A percentile compares a stretch with the other conserved stretches of the same genome.
These are phyloP conservation scores for Melanargia galathea DNA, from an alignment of 2,888 invertebrate species.

Conservation along the genomic window DNA sequence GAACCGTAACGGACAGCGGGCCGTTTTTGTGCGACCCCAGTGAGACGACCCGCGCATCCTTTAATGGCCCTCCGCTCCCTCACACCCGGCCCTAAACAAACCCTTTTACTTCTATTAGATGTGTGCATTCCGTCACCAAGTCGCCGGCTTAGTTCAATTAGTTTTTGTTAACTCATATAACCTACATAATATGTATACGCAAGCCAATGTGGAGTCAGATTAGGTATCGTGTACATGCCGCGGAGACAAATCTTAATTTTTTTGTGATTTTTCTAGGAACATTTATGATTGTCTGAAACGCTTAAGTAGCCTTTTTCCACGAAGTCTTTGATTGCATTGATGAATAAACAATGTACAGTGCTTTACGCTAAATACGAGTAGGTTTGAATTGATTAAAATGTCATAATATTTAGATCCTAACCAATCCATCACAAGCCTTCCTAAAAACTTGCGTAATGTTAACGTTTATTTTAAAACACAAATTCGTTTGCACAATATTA, in stretches of 20 bases:
- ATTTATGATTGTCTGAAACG: too few relatives aligned
- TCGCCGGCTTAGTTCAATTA: constrained; percentile 26
- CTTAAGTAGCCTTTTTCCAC: too few relatives aligned
- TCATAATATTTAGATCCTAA: too few relatives aligned
- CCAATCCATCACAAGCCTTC: too few relatives aligned
- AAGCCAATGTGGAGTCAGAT: constrained; percentile 1
- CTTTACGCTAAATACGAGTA: too few relatives aligned
- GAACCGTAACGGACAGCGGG: constrained; percentile 70
- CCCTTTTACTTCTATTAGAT: constrained; percentile 37
- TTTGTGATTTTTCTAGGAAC: too few relatives aligned
- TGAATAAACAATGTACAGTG: too few relatives aligned
- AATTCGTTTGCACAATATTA: constrained; percentile 20
- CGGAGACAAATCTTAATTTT: too few relatives aligned
- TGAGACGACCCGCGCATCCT: constrained; percentile 69
- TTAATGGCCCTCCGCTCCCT: constrained; percentile 61
- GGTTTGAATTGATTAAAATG: too few relatives aligned
- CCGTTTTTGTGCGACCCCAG: constrained; percentile 69
- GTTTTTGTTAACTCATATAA: constrained; percentile 20
- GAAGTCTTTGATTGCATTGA: too few relatives aligned
- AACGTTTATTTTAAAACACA: constrained; percentile 17
- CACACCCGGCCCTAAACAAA: constrained; percentile 37
- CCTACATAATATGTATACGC: neutral
- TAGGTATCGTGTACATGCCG: neutral
- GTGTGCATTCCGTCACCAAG: constrained; percentile 33
- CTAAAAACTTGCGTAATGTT: neutral